Base-by-base conservation (phyloP, 2,797 vertebrate genomes). In the Sebastes paucispinis region DNA sequence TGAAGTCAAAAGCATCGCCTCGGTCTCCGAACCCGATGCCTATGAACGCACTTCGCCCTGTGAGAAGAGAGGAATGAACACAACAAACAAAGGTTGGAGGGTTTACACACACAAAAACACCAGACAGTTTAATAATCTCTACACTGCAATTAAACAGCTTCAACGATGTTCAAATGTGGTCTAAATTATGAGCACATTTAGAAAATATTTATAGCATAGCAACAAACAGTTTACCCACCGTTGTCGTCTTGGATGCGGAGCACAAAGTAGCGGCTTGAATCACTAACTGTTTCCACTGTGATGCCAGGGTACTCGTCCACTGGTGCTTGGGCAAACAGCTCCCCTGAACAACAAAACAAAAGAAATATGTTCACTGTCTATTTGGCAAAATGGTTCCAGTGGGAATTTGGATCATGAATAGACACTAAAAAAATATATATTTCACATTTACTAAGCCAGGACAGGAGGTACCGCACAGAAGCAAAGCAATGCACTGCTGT, bases 221-320 rank as follows among this genome's bases (percentile, higher is more conserved):
- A 77, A 75, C 73, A 77, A 85, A 78, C 80, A 52, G 59, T 73
- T 71, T 69, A 86, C 94, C 89, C 86, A 99, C 98, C 98, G 13
- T 96, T 98, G 70, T 98, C 98, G 90, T 99, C 97, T 91, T 99
- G 98, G 93, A 99, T 98, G 77, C 97, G 97, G 80, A 99, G 96
- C 58, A 99, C 98, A 82, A 99, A 99, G 92, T 99, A 99, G 66
- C 98, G 97, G 85, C 98, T 99, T 72, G 98, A 99, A 93, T 99
- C 98, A 6, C 97, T 96, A 84, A 99, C 98, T 0, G 98, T 98
- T 94, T 99, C 98, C 91, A 99, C 95, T 16, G 97, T 93, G 73
- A 98, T 96, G 57, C 98, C 98, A 54, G 98, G 98, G 77, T 96
- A 99, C 7, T 98, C 97, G 2, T 97, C 96, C 39, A 99, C 94